These are phyloP conservation scores for Trinectes maculatus DNA, from an alignment of 2,113 vertebrate species.

Conservation along the genomic window DNA sequence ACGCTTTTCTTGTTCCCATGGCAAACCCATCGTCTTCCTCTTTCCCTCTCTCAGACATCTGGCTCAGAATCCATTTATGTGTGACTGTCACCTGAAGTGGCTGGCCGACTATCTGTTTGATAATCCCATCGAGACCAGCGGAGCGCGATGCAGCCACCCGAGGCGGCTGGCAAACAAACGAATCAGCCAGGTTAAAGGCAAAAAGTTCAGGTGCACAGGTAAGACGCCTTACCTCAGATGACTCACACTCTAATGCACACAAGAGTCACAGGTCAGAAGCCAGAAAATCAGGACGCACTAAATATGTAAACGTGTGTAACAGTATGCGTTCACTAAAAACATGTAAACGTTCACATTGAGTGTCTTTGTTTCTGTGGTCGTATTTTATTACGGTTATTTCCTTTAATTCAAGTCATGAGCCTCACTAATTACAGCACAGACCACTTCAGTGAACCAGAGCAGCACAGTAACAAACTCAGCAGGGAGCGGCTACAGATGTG, in stretches of 20 bases:
- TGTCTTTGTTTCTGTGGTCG: conserved; percentile 12
- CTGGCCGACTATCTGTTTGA: conserved; percentile 98
- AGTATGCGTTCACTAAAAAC: background rate
- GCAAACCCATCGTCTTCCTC: background rate
- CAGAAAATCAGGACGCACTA: conserved; percentile 88
- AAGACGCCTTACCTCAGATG: conserved; percentile 50
- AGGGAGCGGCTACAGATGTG: conserved; percentile 24
- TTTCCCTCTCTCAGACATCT: conserved; percentile 85
- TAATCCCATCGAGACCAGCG: conserved; percentile 98
- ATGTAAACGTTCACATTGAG: too few species aligned
- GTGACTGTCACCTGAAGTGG: conserved; percentile 99
- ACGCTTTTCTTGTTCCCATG: background rate
- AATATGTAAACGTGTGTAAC: background rate
- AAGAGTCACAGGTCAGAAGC: conserved; percentile 69
- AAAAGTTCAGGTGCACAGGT: conserved; percentile 99
- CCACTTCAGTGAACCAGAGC: conserved; percentile 40
- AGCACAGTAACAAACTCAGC: conserved; percentile 46
- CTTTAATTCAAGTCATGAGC: conserved; percentile 51
- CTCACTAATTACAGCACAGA: conserved; percentile 56
- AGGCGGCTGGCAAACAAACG: conserved; percentile 97
- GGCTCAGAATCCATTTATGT: conserved; percentile 99
- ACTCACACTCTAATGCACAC: background rate
- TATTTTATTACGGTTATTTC: conserved; percentile 39
- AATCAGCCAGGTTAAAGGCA: conserved; percentile 98
- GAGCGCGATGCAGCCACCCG: conserved; percentile 96